Percentiles rank a stretch among this genome's conserved stretches.
Conservation (phyloP, 2,888 invertebrate genomes). For the Listrodromus nycthemerus region DNA sequence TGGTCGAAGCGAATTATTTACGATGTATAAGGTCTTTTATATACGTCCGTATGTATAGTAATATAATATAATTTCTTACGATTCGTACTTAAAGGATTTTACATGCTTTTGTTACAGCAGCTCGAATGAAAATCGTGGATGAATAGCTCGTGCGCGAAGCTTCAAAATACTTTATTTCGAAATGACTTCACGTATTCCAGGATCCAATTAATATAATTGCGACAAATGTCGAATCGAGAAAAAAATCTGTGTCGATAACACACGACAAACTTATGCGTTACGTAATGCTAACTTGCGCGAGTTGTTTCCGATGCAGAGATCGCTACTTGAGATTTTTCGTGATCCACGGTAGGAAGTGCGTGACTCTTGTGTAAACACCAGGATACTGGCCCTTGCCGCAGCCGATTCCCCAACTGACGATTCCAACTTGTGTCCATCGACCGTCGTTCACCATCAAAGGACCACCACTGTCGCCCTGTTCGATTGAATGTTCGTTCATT, state of each 20-base stretch:
- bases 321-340: slow-evolving; percentile 91
- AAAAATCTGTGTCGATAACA: not conserved
- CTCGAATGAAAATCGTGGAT: not conserved
- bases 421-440: slow-evolving; percentile 93
- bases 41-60: slow-evolving; percentile 78
- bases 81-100: slow-evolving; percentile 61
- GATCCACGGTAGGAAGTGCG: slow-evolving; percentile 94
- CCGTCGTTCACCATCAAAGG: slow-evolving; percentile 93
- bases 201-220: not conserved
- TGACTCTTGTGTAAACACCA: slow-evolving; percentile 95
- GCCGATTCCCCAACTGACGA: slow-evolving; percentile 96
- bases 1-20: slow-evolving; percentile 51
- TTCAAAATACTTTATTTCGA: not conserved
- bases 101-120: not conserved
- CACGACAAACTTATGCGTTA: not conserved
- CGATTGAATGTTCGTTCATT: slow-evolving; percentile 62
- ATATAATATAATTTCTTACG: slow-evolving; percentile 76
- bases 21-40: slow-evolving; percentile 74
- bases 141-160: not conserved
- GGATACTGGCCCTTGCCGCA: slow-evolving; percentile 97
- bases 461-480: slow-evolving; percentile 95
- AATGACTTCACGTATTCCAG: too few relatives aligned
- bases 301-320: not conserved
- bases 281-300: slow-evolving; percentile 1
- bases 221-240: not conserved